A percentile compares a stretch with the other conserved stretches of the same genome.
phyloP scores from a whole-genome alignment of 2,797 vertebrate species.

The Monodelphis domestica region DNA sequence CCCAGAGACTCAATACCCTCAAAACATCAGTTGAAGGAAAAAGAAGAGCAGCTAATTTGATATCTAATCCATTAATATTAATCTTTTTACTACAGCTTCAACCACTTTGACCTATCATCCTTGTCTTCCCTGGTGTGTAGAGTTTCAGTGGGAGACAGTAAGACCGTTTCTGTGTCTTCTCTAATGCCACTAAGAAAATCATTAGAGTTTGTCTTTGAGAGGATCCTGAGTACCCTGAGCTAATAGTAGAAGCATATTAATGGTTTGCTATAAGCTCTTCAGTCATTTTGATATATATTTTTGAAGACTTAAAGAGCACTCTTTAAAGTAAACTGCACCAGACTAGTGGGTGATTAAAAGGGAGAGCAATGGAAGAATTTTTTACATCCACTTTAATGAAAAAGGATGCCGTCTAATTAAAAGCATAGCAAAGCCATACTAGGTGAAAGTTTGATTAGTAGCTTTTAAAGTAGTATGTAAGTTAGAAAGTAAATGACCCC shows the following conservation, averaged over 20 bases:
- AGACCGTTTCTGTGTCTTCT: slow-evolving; percentile 23
- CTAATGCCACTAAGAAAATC: slow-evolving; percentile 31
- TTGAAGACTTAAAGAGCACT: neutral
- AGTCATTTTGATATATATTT: neutral
- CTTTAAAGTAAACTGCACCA: slow-evolving; percentile 8
- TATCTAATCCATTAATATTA: slow-evolving; percentile 77
- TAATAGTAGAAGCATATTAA: slow-evolving; percentile 47
- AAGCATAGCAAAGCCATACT: neutral
- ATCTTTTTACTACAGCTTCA: slow-evolving; percentile 71
- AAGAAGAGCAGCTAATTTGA: slow-evolving; percentile 77
- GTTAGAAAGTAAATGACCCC: neutral
- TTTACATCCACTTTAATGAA: neutral
- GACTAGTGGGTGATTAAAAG: slow-evolving; percentile 10
- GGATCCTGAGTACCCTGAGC: slow-evolving; percentile 45
- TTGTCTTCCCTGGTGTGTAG: slow-evolving; percentile 52
- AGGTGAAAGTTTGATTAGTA: neutral
- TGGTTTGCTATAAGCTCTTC: slow-evolving; percentile 14
- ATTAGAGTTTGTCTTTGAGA: slow-evolving; percentile 26
- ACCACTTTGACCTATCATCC: slow-evolving; percentile 68
- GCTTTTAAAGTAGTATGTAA: neutral
- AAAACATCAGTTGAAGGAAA: slow-evolving; percentile 70
- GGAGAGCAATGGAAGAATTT: slow-evolving; percentile 9
- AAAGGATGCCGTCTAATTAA: slow-evolving; percentile 11
- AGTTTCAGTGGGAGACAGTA: slow-evolving; percentile 48
- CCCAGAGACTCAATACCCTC: slow-evolving; percentile 69